Conservation (phyloP, 2,113 vertebrate genomes). For the Leiothrix lutea region DNA sequence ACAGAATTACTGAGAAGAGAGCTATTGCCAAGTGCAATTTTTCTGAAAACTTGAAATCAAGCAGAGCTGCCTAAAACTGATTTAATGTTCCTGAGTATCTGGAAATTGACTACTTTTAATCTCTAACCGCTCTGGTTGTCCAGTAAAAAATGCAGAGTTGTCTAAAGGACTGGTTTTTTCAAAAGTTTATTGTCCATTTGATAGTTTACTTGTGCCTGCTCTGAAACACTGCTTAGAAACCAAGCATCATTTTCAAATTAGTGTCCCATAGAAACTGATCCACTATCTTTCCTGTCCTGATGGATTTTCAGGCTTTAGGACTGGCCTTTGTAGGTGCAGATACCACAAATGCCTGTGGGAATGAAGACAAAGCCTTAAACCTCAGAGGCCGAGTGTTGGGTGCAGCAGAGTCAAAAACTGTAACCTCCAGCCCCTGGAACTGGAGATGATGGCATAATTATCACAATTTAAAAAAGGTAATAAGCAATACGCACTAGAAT, state of each 20-base stretch:
- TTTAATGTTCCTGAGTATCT: neutral
- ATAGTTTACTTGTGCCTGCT: neutral
- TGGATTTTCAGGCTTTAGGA: neutral
- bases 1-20: neutral
- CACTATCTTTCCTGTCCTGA: neutral
- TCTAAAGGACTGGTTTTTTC: neutral
- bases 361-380: neutral
- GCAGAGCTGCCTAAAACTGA: neutral
- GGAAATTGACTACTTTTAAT: neutral
- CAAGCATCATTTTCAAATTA: neutral
- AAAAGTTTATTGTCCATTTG: neutral
- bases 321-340: neutral
- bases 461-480: fast-evolving
- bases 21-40: neutral
- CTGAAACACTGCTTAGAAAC: neutral
- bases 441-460: neutral
- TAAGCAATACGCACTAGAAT: neutral
- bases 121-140: neutral
- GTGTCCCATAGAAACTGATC: neutral
- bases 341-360: neutral
- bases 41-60: neutral
- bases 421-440: neutral
- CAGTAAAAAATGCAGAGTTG: neutral
- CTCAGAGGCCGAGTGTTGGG: neutral
- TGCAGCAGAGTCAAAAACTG: fast-evolving